These are phyloP conservation scores for Clupea harengus DNA, from an alignment of 2,113 vertebrate species.

Conservation along the genomic window DNA sequence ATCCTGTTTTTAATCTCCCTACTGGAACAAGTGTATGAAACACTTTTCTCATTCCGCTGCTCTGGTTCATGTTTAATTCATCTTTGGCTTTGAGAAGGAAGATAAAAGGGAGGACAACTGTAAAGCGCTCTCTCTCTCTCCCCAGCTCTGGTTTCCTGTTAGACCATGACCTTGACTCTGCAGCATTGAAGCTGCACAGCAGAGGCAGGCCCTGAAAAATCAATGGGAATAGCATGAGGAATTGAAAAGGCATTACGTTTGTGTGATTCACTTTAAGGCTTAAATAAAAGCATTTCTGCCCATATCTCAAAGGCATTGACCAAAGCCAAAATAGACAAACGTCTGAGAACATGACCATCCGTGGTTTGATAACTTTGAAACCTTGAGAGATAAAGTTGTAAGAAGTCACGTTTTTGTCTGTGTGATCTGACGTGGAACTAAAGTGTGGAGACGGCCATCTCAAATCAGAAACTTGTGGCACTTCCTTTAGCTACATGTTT, in stretches of 20 bases:
- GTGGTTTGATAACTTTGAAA: not conserved
- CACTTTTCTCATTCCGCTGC: not conserved
- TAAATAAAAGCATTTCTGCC: not conserved
- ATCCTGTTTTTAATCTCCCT: not conserved
- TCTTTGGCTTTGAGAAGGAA: not conserved
- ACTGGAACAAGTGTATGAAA: not conserved
- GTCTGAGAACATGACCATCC: not conserved
- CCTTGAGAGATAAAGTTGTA: not conserved
- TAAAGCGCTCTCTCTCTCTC: not conserved
- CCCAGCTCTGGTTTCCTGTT: not conserved
- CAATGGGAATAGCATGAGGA: not conserved
- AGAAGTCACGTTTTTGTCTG: not conserved
- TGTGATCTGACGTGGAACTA: not conserved
- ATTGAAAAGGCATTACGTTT: not conserved
- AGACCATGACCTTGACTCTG: not conserved
- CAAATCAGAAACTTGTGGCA: conserved; percentile 27
- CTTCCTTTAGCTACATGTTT: not conserved
- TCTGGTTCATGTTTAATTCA: not conserved
- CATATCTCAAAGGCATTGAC: not conserved
- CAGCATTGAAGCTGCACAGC: not conserved
- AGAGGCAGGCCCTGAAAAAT: not conserved
- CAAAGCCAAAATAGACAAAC: not conserved
- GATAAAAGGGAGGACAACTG: not conserved
- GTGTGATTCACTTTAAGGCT: not conserved
- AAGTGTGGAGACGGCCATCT: not conserved